Percentiles rank a stretch among this genome's conserved stretches.
Evolutionary conservation across 2,797 vertebrate species (phyloP).

Genomic region (Taenioides sp.): DNA sequence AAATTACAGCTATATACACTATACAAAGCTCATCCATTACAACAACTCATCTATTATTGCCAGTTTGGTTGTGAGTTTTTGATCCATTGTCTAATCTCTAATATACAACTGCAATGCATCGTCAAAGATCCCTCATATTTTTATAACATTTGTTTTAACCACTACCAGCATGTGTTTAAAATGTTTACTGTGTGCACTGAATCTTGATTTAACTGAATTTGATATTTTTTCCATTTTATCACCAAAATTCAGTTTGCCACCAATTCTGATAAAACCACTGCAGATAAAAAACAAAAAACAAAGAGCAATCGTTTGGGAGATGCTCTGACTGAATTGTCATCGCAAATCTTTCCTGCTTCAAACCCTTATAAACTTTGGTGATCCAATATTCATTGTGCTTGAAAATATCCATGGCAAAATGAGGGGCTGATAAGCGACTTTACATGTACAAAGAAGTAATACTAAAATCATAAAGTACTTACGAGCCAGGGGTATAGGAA

Average conservation of each 20-base stretch:
- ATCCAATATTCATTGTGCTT: not conserved
- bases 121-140: too few species aligned
- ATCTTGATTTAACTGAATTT: too few species aligned
- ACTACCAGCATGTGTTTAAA: too few species aligned
- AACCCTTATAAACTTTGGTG: not conserved
- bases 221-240: too few species aligned
- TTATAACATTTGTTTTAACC: too few species aligned
- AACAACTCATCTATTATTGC: not conserved
- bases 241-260: too few species aligned
- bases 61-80: not conserved
- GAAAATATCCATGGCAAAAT: too few species aligned
- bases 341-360: not conserved
- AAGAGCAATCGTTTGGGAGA: too few species aligned
- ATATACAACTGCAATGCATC: too few species aligned
- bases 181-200: too few species aligned
- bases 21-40: not conserved
- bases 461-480: slow-evolving; percentile 58
- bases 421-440: not conserved
- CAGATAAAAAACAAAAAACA: too few species aligned
- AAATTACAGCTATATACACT: not conserved
- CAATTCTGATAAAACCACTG: not conserved
- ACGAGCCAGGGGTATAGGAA: slow-evolving; percentile 90
- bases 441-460: not conserved
- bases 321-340: not conserved
- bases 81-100: not conserved